Base-by-base conservation (phyloP, 2,797 vertebrate genomes). In the Gallinago solitaria region DNA sequence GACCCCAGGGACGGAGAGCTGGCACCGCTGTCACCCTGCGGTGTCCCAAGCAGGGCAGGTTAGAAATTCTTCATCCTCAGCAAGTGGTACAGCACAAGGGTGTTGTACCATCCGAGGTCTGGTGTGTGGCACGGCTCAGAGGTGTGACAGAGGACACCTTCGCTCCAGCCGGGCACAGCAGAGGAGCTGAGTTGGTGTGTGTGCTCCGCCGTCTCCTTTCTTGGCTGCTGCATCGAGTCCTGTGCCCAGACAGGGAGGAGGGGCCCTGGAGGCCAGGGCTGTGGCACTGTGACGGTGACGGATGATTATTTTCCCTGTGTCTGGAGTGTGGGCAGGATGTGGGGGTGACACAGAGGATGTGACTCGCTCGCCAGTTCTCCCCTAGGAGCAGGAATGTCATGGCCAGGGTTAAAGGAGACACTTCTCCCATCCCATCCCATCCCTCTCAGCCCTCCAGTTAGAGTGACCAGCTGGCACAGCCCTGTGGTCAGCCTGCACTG, bases 311-410 rank as follows among this genome's bases (percentile, higher is more conserved):
- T 96, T 97, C 81, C 65, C 79, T 96, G 89, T 11, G 83, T 86
- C 90, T 94, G 84, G 87, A 86, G 75, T 76, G 81, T 75, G 94
- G 93, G 79, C 95, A 97, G 96, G 96, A 97, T 97, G 90, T 96
- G 80, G 85, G 83, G 85, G 92, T 97, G 94, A 96, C 92, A 96
- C 96, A 97, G 85, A 95, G 97, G 96, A 94, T 95, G 25, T 97
- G 92, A 94, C 93, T 93, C 65, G 80, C 89, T 83, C 60, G 85
- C 51, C 57, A 64, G 2, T 90, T 83, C 70, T 11, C 80, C 33
- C 28, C 0, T 4, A 95, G 87, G 86, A 86, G 53, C 74, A 75
- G 88, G 87, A 94, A 90, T 90, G 83, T 61, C 4, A 11, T 71
- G 68, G 63, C 50, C 32, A 10, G 47, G 76, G 77, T 89, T 91